Base-by-base conservation (phyloP, 2,113 vertebrate species). In the Crotalus tigris region DNA sequence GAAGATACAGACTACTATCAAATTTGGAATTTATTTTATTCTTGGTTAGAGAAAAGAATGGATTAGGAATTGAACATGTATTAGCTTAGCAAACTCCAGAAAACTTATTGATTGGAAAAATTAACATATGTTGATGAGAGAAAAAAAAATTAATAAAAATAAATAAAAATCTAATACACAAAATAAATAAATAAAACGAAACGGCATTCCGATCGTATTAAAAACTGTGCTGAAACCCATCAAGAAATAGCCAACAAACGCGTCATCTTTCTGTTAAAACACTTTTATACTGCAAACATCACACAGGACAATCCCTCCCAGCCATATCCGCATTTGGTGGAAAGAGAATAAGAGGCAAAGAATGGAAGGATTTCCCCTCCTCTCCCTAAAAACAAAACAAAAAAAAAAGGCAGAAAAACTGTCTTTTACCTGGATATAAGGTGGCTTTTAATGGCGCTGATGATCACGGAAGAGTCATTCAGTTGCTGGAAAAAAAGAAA, bases 391-490 rank as follows among this genome's bases (percentile, higher is more conserved):
- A 39, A 39, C 39, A 39, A 21, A n/a, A 69, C n/a, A n/a, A 33
- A 0, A 0, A 2, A 29, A 23, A 33, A 69, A 33, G 13, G 13
- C 0, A 26, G 58, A n/a, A 29, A 91, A 15, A 58, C 0, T 0
- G 46, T 88, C 64, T 94, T 98, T 99, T 97, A 99, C 99, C 97
- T 98, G 87, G 97, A 98, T 92, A 98, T 90, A 53, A 99, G 97
- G 95, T 98, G 97, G 1, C 98, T 98, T 98, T 98, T 99, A 95
- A 99, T 97, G 92, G 98, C 97, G 59, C 99, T 99, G 95, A 99
- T 99, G 96, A 99, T 99, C 94, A 99, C 98, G 0, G 99, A 99
- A 0, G 99, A 99, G 95, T 99, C 99, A 0, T 99, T 99, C 91
- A 99, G 95, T 97, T 99, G 99, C 99, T 99, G 98, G 95, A 9